These are phyloP conservation scores for Gracilinanus agilis DNA, from an alignment of 2,113 vertebrate genomes.

Conservation along the genomic window DNA sequence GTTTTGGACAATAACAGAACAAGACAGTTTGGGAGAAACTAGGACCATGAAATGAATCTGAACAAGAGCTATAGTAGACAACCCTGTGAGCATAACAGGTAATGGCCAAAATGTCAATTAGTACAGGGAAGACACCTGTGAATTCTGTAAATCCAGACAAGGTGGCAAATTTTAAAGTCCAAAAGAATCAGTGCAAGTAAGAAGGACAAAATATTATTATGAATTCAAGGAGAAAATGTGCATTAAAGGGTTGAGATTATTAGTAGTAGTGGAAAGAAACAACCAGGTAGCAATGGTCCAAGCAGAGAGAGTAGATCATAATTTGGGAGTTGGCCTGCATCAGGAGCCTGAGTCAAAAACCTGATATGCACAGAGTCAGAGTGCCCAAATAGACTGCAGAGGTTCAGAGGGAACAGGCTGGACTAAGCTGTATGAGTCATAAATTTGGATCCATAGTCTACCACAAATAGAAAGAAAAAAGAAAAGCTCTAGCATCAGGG, in stretches of 20 bases:
- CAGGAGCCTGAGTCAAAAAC: neutral
- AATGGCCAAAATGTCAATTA: neutral
- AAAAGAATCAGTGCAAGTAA: neutral
- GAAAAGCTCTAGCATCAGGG: too few species aligned
- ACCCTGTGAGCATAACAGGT: neutral
- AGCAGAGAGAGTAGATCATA: neutral
- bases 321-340: neutral
- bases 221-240: neutral
- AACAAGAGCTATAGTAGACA: neutral
- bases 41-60: neutral
- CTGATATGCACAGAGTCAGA: neutral
- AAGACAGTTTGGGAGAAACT: neutral
- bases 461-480: too few species aligned
- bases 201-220: neutral
- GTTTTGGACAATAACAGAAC: slow-evolving; percentile 31
- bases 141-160: neutral
- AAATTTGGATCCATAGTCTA: too few species aligned
- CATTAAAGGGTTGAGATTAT: neutral
- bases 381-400: neutral
- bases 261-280: too few species aligned
- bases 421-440: neutral
- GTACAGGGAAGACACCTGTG: neutral
- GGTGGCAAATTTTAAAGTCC: neutral
- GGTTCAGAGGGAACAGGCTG: neutral
- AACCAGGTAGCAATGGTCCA: neutral